Conservation (phyloP, 2,888 invertebrate genomes). For the Athalia circularis region DNA sequence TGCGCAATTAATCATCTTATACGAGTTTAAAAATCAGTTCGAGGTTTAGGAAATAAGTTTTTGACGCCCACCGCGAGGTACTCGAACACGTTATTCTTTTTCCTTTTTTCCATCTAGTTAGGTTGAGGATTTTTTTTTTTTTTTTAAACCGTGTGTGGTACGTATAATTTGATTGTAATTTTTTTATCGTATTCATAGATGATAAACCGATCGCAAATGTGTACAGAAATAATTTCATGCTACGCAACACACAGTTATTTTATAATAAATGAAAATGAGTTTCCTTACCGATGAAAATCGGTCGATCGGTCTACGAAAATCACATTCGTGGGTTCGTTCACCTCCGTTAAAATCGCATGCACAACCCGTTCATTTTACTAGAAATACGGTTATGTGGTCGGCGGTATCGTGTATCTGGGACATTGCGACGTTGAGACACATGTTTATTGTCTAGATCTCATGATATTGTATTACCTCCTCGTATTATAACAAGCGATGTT, state of each 20-base stretch:
- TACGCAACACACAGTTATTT: no score
- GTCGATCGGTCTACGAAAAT: no score
- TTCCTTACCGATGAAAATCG: no score
- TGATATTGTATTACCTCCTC: slow-evolving; percentile 3
- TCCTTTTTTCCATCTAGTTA: neutral
- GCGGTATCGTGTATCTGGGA: slow-evolving; percentile 31
- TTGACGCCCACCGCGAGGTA: neutral
- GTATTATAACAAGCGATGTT: neutral
- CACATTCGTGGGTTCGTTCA: neutral
- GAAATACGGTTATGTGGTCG: neutral
- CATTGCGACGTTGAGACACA: neutral
- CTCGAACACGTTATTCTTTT: neutral
- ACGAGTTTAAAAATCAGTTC: neutral
- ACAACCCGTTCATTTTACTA: slow-evolving; percentile 1
- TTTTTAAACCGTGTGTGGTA: no score
- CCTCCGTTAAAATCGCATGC: neutral
- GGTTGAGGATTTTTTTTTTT: no score
- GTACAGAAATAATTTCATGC: no score
- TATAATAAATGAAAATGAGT: no score
- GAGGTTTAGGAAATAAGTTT: slow-evolving; percentile 9
- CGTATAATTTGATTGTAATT: no score
- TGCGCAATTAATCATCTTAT: slow-evolving; percentile 11
- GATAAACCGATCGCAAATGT: no score
- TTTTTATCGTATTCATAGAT: no score
- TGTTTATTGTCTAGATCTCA: neutral